A percentile compares a stretch with the other conserved stretches of the same genome.
phyloP scores from a whole-genome alignment of 2,888 invertebrate species.

The Ptychoptera albimana region DNA sequence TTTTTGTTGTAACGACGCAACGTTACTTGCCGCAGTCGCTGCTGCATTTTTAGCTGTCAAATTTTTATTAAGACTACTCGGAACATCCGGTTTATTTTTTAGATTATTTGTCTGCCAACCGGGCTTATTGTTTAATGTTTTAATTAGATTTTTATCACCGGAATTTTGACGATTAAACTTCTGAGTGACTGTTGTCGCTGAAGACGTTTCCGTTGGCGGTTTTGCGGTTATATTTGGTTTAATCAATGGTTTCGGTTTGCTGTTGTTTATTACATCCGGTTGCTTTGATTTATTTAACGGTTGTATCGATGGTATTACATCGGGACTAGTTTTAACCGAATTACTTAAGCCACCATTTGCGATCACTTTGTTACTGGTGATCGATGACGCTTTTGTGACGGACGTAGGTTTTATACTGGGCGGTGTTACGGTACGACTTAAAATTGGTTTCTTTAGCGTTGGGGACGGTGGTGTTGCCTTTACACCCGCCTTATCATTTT shows the following conservation, averaged over 20 bases:
- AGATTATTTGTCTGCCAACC: slow-evolving; percentile 4
- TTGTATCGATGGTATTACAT: slow-evolving; percentile 3
- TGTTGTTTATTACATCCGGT: slow-evolving; percentile 1
- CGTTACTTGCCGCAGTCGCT: slow-evolving; percentile 46
- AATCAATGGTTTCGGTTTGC: slow-evolving; percentile 15
- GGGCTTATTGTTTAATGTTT: not conserved
- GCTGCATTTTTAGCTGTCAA: slow-evolving; percentile 23
- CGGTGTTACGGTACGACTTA: slow-evolving; percentile 7
- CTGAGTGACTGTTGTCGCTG: not conserved
- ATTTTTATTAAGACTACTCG: slow-evolving; percentile 6
- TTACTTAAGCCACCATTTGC: not conserved
- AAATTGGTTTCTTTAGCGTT: slow-evolving; percentile 8
- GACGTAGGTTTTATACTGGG: slow-evolving; percentile 10
- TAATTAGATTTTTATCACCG: slow-evolving; percentile 5
- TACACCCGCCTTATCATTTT: not conserved
- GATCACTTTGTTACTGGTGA: not conserved
- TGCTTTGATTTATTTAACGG: slow-evolving; percentile 3
- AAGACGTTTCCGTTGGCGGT: slow-evolving; percentile 2
- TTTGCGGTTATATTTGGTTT: slow-evolving; percentile 13
- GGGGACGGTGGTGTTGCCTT: slow-evolving; percentile 6
- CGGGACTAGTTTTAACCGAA: slow-evolving; percentile 2
- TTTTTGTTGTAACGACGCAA: slow-evolving; percentile 62
- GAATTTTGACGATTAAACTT: slow-evolving; percentile 2
- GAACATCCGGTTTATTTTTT: slow-evolving; percentile 5
- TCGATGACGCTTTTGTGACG: slow-evolving; percentile 4